Conservation (phyloP, 2,797 vertebrate species). For the Threskiornis aethiopicus region DNA sequence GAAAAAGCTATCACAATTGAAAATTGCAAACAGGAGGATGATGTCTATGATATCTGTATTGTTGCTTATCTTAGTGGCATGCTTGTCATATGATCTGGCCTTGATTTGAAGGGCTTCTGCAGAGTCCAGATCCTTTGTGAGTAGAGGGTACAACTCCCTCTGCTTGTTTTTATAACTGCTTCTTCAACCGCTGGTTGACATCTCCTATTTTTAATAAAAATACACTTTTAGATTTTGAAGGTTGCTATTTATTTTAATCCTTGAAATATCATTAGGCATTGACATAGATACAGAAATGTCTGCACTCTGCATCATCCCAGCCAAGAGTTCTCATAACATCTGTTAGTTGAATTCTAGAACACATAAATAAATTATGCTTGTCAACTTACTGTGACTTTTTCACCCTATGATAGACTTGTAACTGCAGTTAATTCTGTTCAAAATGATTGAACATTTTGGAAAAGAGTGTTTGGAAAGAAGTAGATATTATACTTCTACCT, state of each 20-base stretch:
- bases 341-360: conserved; percentile 49
- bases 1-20: not conserved
- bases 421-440: conserved; percentile 16
- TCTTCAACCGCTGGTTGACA: not conserved
- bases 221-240: not conserved
- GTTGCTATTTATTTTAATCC: conserved; percentile 36
- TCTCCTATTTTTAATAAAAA: conserved; percentile 9
- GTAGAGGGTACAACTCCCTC: not conserved
- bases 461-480: not conserved
- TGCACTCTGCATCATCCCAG: conserved; percentile 14
- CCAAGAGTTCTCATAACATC: conserved; percentile 45
- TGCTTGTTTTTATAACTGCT: not conserved
- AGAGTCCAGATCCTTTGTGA: not conserved
- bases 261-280: conserved; percentile 8
- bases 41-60: not conserved
- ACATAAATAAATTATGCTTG: conserved; percentile 35
- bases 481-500: not conserved
- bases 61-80: not conserved
- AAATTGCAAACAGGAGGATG: not conserved
- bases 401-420: not conserved
- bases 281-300: not conserved
- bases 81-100: not conserved
- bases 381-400: conserved; percentile 34
- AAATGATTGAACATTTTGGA: conserved; percentile 11
- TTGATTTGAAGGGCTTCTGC: not conserved